Evolutionary conservation across 1,140 invertebrate species (phyloP).

Genomic region (Apis laboriosa): DNA sequence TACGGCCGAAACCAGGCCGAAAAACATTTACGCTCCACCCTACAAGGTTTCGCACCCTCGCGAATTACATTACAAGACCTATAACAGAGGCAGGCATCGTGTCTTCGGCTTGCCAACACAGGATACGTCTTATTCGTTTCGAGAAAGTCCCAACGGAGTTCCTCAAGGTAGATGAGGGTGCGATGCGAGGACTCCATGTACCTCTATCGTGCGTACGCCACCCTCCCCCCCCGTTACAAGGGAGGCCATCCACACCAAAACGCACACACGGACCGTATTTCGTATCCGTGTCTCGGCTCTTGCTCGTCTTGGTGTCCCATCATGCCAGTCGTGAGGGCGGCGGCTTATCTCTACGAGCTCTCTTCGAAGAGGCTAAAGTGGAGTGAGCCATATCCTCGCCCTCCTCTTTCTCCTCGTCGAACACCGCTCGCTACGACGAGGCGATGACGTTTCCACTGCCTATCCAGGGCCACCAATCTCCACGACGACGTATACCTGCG

Average conservation of each 20-base stretch:
- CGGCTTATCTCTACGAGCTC: conserved; percentile 70
- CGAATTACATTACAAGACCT: conserved; percentile 32
- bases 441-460: conserved; percentile 60
- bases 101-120: conserved; percentile 28
- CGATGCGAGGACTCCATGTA: conserved; percentile 7
- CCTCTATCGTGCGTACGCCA: conserved; percentile 42
- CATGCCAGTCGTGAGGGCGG: conserved; percentile 50
- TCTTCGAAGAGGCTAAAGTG: conserved; percentile 53
- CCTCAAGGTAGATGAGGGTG: conserved; percentile 40
- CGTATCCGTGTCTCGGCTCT: background rate
- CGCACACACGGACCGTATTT: background rate
- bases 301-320: conserved; percentile 49
- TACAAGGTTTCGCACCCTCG: conserved; percentile 7
- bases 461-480: conserved; percentile 15
- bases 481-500: background rate
- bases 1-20: background rate
- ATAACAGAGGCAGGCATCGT: conserved; percentile 6
- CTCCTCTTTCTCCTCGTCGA: background rate
- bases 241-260: background rate
- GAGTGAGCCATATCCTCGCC: conserved; percentile 60
- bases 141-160: conserved; percentile 29
- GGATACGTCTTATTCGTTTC: conserved; percentile 43
- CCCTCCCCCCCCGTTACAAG: conserved; percentile 2
- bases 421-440: conserved; percentile 9
- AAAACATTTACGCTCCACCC: conserved; percentile 23